Conservation (phyloP, 2,888 invertebrate genomes). For the Drosophila birchii region DNA sequence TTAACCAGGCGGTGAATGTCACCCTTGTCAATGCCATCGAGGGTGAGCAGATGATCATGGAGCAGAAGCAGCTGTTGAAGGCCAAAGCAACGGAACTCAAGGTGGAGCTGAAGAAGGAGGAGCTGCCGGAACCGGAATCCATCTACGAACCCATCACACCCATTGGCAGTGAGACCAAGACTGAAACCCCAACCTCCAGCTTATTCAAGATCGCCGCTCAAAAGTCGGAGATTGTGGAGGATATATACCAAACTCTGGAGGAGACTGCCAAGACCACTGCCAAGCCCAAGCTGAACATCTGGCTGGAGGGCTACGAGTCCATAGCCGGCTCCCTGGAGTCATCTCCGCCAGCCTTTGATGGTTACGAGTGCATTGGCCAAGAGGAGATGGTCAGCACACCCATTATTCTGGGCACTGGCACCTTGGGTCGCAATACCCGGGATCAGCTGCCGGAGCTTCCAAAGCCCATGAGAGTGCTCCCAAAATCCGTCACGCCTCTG, state of each 20-base stretch:
- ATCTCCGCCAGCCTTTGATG: conserved; percentile 64
- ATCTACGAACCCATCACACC: conserved; percentile 79
- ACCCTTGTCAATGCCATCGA: conserved; percentile 82
- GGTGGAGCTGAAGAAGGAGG: not conserved
- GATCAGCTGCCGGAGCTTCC: conserved; percentile 81
- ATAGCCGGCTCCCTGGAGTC: conserved; percentile 74
- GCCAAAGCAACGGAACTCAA: not conserved
- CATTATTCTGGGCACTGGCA: conserved; percentile 67
- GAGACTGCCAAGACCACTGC: conserved; percentile 65
- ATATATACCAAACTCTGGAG: conserved; percentile 83
- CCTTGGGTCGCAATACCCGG: conserved; percentile 78
- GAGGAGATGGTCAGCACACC: conserved; percentile 35
- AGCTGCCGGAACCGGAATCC: conserved; percentile 39
- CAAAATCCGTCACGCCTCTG: conserved; percentile 66
- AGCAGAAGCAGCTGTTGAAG: conserved; percentile 61
- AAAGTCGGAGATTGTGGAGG: conserved; percentile 54
- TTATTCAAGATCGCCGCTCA: conserved; percentile 54
- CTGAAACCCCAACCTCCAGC: conserved; percentile 69
- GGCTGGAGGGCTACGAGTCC: conserved; percentile 82
- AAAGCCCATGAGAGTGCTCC: conserved; percentile 81
- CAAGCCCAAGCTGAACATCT: conserved; percentile 44
- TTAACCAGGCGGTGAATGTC: conserved; percentile 83
- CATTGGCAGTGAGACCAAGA: conserved; percentile 62
- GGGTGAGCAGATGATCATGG: conserved; percentile 78
- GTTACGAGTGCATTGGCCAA: conserved; percentile 82